Evolutionary conservation across 30 jellyfish, hydroid and myxozoan genomes (phyloP), one percentile per base, ranked within the genome.

Genomic region (Rhopilema esculentum): DNA sequence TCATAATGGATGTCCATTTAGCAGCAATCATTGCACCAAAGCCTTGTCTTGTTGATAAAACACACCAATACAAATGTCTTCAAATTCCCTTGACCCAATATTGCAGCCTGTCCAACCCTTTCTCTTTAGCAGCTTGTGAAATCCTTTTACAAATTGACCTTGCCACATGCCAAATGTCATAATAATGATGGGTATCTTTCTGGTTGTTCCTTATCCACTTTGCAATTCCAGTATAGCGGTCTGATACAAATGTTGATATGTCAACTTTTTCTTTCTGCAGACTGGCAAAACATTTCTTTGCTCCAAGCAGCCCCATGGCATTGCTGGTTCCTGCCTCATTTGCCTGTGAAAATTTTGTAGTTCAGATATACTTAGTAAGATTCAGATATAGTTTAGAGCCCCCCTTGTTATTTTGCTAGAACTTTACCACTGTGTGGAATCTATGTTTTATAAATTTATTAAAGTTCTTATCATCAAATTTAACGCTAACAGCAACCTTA

Each of bases 91-190:
- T 49, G 29, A 29, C 17, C 87, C 87, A 76, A n/a, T n/a, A n/a
- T n/a, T n/a, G n/a, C n/a, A n/a, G n/a, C n/a, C n/a, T n/a, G n/a
- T n/a, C n/a, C n/a, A n/a, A n/a, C n/a, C n/a, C n/a, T n/a, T n/a
- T n/a, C n/a, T n/a, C 83, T 40, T 40, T 69, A 1, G 66, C 75
- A 22, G 75, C 91, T 64, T 82, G n/a, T 73, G 25, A 22, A 17
- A 66, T 9, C 27, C 26, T 82, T 66, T 68, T 82, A 1, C 63
- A n/a, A n/a, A n/a, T n/a, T n/a, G n/a, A n/a, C n/a, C n/a, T n/a
- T n/a, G n/a, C n/a, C n/a, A n/a, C n/a, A 40, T 82, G 91, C 91
- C 91, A 82, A 8, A 82, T 66, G 68, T 66, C 84, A 31, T 19
- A 67, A 48, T 66, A 82, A 49, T 82, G 75, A 25, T 49, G 30